Percentiles rank a stretch among this genome's conserved stretches.
phyloP scores from a whole-genome alignment of 2,797 vertebrate genomes.

The Cheirogaleus major region DNA sequence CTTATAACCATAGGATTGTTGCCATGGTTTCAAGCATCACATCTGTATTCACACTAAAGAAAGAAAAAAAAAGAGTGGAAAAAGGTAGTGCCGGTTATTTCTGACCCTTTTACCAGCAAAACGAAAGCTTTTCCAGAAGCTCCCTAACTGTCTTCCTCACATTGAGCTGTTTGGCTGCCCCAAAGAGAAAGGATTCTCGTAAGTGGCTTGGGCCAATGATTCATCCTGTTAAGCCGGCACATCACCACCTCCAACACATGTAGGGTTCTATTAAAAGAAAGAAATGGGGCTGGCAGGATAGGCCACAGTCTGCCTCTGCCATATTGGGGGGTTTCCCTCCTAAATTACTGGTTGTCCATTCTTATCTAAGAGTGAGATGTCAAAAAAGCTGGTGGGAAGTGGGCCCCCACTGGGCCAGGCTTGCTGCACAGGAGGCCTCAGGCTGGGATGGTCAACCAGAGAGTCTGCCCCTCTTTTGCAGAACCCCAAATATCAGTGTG shows the following conservation, averaged over 20 bases:
- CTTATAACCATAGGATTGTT: not conserved
- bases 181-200: not conserved
- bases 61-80: not conserved
- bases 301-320: not conserved
- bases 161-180: not conserved
- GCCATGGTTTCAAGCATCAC: not conserved
- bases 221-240: not conserved
- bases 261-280: not conserved
- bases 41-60: not conserved
- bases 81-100: not conserved
- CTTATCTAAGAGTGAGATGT: not conserved
- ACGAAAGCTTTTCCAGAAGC: not conserved
- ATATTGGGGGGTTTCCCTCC: not conserved
- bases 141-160: not conserved
- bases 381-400: not conserved
- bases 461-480: not conserved
- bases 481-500: not conserved
- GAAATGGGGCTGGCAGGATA: not conserved
- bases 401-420: fast-evolving
- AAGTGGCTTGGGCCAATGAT: not conserved
- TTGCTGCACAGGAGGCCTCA: not conserved
- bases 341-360: not conserved
- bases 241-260: not conserved
- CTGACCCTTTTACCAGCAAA: not conserved
- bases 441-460: not conserved